Conservation (phyloP, 2,113 vertebrate genomes). For the Malaclemys terrapin region DNA sequence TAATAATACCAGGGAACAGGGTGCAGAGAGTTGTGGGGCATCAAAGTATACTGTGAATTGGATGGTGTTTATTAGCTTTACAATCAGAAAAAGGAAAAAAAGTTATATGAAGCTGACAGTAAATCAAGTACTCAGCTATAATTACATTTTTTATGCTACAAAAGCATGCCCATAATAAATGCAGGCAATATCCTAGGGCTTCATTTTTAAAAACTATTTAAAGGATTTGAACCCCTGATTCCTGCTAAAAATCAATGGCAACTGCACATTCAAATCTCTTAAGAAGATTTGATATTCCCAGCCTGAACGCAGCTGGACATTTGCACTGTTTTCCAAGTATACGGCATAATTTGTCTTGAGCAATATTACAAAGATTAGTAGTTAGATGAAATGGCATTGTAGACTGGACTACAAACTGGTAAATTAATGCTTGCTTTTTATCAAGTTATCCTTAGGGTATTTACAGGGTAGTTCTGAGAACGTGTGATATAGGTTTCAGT, state of each 20-base stretch:
- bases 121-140: no score
- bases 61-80: no score
- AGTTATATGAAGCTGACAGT: no score
- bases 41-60: no score
- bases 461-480: neutral
- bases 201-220: neutral
- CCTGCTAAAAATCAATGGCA: neutral
- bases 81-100: no score
- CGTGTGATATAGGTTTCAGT: neutral
- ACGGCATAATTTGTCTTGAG: neutral
- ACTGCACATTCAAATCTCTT: neutral
- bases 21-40: no score
- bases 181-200: neutral
- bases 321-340: neutral
- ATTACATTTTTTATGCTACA: no score
- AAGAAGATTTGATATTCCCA: neutral
- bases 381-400: neutral
- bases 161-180: neutral
- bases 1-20: neutral
- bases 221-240: neutral
- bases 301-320: neutral
- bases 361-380: neutral
- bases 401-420: neutral
- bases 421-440: neutral
- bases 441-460: neutral